Conservation (phyloP, 2,113 vertebrate genomes). For the Scortum barcoo region DNA sequence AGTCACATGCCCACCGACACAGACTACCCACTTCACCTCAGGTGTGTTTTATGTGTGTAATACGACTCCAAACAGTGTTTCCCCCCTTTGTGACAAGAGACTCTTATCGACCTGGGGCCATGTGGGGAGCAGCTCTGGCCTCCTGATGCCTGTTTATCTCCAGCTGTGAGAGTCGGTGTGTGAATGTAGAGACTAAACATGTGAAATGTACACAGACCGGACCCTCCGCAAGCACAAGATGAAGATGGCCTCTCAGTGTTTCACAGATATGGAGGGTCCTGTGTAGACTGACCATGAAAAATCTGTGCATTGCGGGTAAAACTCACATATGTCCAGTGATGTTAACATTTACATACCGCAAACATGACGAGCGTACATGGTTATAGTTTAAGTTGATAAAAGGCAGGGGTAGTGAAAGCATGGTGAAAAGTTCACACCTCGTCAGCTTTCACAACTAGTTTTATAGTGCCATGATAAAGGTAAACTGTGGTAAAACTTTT, state of each 20-base stretch:
- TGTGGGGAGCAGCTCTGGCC: constrained; percentile 46
- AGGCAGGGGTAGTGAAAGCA: background rate
- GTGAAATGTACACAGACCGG: constrained; percentile 37
- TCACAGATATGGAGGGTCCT: background rate
- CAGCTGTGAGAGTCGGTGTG: constrained; percentile 40
- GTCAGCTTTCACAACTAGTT: background rate
- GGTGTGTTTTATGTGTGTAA: constrained; percentile 70
- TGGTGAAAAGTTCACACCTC: background rate
- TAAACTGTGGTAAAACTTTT: background rate
- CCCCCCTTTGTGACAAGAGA: constrained; percentile 53
- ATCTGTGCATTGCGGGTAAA: background rate
- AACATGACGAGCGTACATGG: background rate
- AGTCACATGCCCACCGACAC: constrained; percentile 42
- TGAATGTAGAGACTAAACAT: constrained; percentile 43
- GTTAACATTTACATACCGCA: background rate
- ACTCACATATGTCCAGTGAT: background rate
- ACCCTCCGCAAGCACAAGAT: background rate
- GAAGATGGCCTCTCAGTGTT: background rate
- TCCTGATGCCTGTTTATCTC: constrained; percentile 48
- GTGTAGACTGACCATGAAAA: background rate
- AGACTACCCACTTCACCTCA: constrained; percentile 49
- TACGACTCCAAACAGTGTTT: constrained; percentile 62
- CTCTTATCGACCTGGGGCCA: constrained; percentile 50
- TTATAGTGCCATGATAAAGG: background rate
- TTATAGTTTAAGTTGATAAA: background rate